These are phyloP conservation scores for Ecliptopera silaceata DNA, from an alignment of 2,888 invertebrate genomes.

Conservation along the genomic window DNA sequence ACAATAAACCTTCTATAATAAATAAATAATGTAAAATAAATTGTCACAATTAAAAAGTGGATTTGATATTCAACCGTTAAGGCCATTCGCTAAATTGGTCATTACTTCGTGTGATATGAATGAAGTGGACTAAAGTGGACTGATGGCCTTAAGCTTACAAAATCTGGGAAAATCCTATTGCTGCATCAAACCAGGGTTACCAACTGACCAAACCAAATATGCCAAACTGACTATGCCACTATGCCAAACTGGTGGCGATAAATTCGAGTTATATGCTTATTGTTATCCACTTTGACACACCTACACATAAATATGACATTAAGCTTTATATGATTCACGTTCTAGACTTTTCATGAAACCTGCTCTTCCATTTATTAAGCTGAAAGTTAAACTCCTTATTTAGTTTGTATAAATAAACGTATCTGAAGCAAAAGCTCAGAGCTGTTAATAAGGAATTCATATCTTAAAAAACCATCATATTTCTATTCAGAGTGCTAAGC, in stretches of 20 bases:
- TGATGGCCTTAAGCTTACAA: conserved; percentile 29
- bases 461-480: too few species aligned
- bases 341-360: too few species aligned
- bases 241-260: neutral
- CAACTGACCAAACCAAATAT: neutral
- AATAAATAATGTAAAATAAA: conserved; percentile 1
- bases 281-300: too few species aligned
- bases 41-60: conserved; percentile 4
- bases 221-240: neutral
- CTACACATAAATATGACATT: too few species aligned
- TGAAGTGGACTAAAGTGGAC: conserved; percentile 16
- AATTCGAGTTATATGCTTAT: neutral
- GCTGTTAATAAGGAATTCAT: too few species aligned
- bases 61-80: conserved; percentile 4
- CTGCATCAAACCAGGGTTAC: conserved; percentile 20
- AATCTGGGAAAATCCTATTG: conserved; percentile 32
- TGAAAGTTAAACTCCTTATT: too few species aligned
- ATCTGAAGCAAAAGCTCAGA: too few species aligned
- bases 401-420: too few species aligned
- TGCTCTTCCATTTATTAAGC: too few species aligned
- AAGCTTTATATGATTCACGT: too few species aligned
- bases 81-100: conserved; percentile 9
- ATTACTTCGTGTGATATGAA: conserved; percentile 7
- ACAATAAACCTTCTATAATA: neutral
- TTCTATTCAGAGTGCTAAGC: too few species aligned